phyloP scores from a whole-genome alignment of 2,113 vertebrate species.

The Hyaena hyaena region DNA sequence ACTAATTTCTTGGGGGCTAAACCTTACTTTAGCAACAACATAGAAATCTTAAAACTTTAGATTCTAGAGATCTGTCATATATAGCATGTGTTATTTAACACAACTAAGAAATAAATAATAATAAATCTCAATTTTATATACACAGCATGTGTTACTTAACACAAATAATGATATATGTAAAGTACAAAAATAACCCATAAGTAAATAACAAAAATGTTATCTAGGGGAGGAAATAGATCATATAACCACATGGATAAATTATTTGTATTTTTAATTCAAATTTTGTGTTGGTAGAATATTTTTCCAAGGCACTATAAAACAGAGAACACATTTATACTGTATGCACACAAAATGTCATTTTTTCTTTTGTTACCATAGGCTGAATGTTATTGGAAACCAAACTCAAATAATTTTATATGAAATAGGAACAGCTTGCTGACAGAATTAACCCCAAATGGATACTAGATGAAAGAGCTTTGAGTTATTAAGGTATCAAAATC shows the following conservation, averaged over 20 bases:
- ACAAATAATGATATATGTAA: neutral
- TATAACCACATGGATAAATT: neutral
- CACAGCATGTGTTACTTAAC: neutral
- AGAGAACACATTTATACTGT: neutral
- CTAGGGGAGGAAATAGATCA: neutral
- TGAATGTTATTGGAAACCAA: neutral
- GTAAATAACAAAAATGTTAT: neutral
- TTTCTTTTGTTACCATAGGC: neutral
- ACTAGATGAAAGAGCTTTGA: neutral
- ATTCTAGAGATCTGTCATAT: neutral
- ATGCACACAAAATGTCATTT: neutral
- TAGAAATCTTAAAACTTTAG: neutral
- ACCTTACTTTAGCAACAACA: neutral
- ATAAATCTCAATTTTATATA: neutral
- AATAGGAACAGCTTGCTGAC: neutral
- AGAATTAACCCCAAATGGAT: neutral
- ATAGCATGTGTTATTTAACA: neutral
- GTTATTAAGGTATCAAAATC: constrained; percentile 9
- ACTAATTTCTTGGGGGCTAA: neutral
- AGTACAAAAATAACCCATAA: neutral
- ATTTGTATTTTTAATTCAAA: neutral
- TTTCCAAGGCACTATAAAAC: neutral
- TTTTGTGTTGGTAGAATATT: neutral
- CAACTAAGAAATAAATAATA: neutral
- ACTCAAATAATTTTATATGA: neutral